These are phyloP conservation scores for Oceanodroma leucorhoa DNA, from an alignment of 2,797 vertebrate species.

Conservation along the genomic window DNA sequence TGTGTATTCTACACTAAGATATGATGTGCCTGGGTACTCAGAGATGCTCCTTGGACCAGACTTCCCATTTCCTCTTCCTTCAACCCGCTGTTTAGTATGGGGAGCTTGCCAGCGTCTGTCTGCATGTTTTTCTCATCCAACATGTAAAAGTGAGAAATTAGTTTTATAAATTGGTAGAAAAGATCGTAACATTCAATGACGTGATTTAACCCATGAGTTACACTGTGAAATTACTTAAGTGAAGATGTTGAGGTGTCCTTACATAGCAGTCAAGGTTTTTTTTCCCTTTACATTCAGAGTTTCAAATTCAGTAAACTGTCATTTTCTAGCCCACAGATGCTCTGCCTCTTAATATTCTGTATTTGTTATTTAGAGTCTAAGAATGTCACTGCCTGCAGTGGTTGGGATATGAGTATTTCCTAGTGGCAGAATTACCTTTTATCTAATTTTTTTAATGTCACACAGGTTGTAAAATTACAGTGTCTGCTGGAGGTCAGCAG, in stretches of 20 bases:
- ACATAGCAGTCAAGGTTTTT: accelerated
- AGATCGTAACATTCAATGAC: neutral
- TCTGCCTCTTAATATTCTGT: neutral
- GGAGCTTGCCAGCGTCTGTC: neutral
- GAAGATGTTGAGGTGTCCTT: neutral
- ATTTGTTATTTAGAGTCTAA: neutral
- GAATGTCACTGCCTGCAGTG: neutral
- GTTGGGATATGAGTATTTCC: neutral
- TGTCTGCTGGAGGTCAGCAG: neutral
- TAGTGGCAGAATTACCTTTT: neutral
- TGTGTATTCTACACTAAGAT: accelerated
- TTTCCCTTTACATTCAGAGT: neutral
- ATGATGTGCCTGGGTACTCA: neutral
- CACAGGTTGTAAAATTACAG: neutral
- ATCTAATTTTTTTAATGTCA: neutral
- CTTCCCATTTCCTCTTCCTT: neutral
- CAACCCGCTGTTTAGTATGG: neutral
- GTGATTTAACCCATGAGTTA: neutral
- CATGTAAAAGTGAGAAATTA: neutral
- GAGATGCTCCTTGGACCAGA: neutral
- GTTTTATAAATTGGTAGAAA: neutral
- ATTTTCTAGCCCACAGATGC: neutral
- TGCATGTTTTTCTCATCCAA: neutral
- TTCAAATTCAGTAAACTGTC: neutral
- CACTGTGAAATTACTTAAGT: neutral